phyloP scores from a whole-genome alignment of 2,888 invertebrate species.

The Deilephila elpenor region DNA sequence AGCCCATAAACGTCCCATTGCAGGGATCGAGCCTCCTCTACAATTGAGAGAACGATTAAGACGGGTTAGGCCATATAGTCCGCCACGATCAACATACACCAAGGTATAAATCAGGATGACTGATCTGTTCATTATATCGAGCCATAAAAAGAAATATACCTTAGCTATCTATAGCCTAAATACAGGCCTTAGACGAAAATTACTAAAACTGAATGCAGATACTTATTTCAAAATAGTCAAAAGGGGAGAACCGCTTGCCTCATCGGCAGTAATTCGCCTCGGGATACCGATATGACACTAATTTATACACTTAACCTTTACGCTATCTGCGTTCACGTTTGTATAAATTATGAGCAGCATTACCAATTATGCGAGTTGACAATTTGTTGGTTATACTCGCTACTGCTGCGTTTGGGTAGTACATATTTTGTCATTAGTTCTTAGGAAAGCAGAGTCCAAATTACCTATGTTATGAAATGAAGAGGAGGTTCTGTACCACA shows the following conservation, averaged over 20 bases:
- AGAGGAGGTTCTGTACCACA: no score
- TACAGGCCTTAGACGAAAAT: background rate
- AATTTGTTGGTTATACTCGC: background rate
- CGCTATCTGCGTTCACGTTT: conserved; percentile 31
- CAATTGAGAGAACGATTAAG: no score
- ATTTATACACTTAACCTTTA: conserved; percentile 38
- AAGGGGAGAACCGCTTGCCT: background rate
- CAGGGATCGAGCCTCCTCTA: no score
- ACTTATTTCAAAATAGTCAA: background rate
- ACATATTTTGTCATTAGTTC: background rate
- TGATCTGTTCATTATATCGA: no score
- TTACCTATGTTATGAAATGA: background rate
- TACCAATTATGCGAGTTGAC: conserved; percentile 17
- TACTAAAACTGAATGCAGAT: no score
- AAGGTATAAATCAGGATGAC: no score
- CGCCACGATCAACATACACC: no score
- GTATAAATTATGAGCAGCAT: conserved; percentile 15
- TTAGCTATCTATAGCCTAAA: no score
- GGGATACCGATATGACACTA: conserved; percentile 37
- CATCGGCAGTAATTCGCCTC: conserved; percentile 18
- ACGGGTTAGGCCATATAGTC: no score
- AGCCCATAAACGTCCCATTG: no score
- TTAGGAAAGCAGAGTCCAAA: background rate
- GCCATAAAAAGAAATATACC: no score
- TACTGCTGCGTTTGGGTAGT: background rate